These are phyloP conservation scores for Autographa pulchrina DNA, from an alignment of 2,888 invertebrate genomes.

Conservation along the genomic window DNA sequence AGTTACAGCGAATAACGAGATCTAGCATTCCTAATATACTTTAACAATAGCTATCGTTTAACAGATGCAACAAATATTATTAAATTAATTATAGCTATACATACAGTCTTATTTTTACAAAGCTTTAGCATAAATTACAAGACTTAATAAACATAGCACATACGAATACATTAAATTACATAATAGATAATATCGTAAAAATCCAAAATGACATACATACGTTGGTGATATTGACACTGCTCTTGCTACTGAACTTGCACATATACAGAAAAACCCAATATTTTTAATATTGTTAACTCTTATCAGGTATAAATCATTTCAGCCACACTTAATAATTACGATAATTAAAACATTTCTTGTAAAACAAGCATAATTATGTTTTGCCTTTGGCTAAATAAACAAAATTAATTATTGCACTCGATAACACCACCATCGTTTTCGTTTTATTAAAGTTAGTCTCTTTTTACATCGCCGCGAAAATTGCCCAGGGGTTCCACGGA, in stretches of 20 bases:
- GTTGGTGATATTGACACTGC: slow-evolving; percentile 46
- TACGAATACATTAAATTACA: slow-evolving; percentile 46
- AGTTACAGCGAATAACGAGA: slow-evolving; percentile 80
- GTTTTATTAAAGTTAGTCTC: slow-evolving; percentile 66
- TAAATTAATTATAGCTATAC: slow-evolving; percentile 69
- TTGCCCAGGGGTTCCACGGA: slow-evolving; percentile 88
- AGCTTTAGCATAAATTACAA: slow-evolving; percentile 67
- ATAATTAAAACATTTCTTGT: slow-evolving; percentile 56
- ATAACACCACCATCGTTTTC: slow-evolving; percentile 64
- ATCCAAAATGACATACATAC: slow-evolving; percentile 29
- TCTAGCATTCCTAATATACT: slow-evolving; percentile 83
- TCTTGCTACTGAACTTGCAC: slow-evolving; percentile 38
- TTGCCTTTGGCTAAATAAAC: slow-evolving; percentile 83
- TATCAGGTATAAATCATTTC: slow-evolving; percentile 47
- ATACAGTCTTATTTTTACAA: slow-evolving; percentile 84
- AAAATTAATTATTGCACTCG: slow-evolving; percentile 82
- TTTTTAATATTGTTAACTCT: slow-evolving; percentile 43
- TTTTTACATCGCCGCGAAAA: slow-evolving; percentile 82
- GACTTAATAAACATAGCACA: slow-evolving; percentile 57
- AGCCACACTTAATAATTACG: slow-evolving; percentile 48
- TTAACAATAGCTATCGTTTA: slow-evolving; percentile 70
- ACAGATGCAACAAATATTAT: slow-evolving; percentile 68
- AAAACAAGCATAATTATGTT: slow-evolving; percentile 60
- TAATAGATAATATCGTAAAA: slow-evolving; percentile 47
- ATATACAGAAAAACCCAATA: slow-evolving; percentile 39